phyloP scores from a whole-genome alignment of 2,888 invertebrate genomes.

The Uropetala carovei region DNA sequence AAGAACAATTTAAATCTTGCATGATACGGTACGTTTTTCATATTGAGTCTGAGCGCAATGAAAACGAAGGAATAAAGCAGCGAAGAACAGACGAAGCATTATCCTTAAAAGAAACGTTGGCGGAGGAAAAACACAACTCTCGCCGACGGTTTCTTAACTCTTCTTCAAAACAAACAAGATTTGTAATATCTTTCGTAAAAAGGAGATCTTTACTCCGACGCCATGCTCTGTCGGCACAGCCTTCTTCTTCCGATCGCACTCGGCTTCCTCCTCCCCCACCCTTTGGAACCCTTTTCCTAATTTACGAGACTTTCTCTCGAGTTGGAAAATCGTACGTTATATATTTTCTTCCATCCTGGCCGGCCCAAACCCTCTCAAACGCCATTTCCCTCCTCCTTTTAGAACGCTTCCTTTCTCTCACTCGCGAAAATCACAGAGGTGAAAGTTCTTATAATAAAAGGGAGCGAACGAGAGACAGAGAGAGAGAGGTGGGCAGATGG shows the following conservation, averaged over 20 bases:
- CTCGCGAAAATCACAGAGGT: not conserved
- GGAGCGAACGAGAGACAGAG: not conserved
- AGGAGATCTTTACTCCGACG: too few species aligned
- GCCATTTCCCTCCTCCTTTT: not conserved
- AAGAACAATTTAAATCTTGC: too few species aligned
- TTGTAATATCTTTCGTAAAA: too few species aligned
- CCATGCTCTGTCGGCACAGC: too few species aligned
- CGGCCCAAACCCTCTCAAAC: not conserved
- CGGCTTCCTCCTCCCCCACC: not conserved
- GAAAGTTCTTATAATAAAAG: conserved; percentile 7
- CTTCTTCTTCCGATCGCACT: conserved; percentile 2
- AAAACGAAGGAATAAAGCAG: not conserved
- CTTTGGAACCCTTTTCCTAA: not conserved
- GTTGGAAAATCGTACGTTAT: conserved; percentile 60
- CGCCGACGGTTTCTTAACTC: conserved; percentile 31
- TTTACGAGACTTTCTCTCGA: conserved; percentile 56
- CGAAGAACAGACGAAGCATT: not conserved
- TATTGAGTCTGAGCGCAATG: too few species aligned
- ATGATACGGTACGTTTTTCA: too few species aligned
- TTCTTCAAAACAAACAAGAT: conserved; percentile 23
- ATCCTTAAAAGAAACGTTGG: too few species aligned
- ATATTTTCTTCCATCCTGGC: conserved; percentile 28
- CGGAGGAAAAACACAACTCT: not conserved
- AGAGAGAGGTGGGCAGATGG: not conserved
- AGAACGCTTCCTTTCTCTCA: not conserved